These are phyloP conservation scores for Rhaphigaster nebulosa DNA, from an alignment of 2,888 invertebrate species.

Conservation along the genomic window DNA sequence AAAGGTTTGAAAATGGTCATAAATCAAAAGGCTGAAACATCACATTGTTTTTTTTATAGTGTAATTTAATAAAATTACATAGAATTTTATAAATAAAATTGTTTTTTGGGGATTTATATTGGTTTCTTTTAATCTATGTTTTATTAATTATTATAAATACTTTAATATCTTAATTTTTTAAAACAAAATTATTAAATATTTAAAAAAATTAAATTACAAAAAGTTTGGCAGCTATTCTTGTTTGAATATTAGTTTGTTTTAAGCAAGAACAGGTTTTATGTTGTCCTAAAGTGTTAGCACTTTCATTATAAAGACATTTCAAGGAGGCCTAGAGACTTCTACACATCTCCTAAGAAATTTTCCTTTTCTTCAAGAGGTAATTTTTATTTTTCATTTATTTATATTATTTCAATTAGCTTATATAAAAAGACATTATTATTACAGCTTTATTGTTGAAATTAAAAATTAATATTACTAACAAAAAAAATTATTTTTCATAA, in stretches of 20 bases:
- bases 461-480: not conserved
- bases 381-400: conserved; percentile 1
- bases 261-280: conserved; percentile 36
- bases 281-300: not conserved
- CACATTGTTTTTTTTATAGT: no score
- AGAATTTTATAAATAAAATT: no score
- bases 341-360: not conserved
- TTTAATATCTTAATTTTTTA: no score
- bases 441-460: not conserved
- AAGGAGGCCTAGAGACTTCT: not conserved
- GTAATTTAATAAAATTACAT: no score
- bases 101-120: no score
- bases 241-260: not conserved
- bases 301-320: not conserved
- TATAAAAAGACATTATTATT: not conserved
- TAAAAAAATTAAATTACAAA: not conserved
- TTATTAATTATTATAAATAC: no score
- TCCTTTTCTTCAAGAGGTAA: not conserved
- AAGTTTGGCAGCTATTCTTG: not conserved
- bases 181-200: not conserved
- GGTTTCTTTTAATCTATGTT: no score
- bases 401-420: not conserved
- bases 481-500: not conserved
- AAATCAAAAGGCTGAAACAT: no score
- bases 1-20: no score